Percentiles rank a stretch among this genome's conserved stretches.
Evolutionary conservation across 2,113 vertebrate species (phyloP).

Genomic region (Fregata magnificens): DNA sequence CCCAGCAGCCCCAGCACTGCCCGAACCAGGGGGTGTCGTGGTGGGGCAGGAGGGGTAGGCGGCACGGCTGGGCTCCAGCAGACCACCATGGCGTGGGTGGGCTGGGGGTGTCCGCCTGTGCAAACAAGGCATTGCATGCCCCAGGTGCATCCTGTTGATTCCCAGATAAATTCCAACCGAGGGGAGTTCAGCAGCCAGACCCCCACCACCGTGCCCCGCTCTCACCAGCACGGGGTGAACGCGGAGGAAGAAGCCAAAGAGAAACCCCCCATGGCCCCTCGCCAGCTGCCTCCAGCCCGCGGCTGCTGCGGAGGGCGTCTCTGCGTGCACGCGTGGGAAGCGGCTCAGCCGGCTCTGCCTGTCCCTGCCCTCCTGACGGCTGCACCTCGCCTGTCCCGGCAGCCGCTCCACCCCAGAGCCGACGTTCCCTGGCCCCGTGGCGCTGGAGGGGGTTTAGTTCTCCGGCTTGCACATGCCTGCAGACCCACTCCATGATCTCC

Average conservation of each 20-base stretch:
- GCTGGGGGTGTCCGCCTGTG: too few species aligned
- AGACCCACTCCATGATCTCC: accelerated
- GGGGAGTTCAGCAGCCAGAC: background rate
- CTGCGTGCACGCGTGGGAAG: background rate
- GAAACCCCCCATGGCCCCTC: accelerated
- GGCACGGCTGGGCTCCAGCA: background rate
- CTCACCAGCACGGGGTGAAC: accelerated
- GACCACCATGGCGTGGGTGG: background rate
- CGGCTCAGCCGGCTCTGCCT: conserved; percentile 27
- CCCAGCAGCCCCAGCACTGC: background rate
- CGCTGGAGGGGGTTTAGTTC: background rate
- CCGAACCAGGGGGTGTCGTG: accelerated
- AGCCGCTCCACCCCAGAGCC: background rate
- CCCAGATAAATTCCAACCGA: accelerated
- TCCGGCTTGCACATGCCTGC: accelerated
- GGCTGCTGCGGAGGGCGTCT: background rate
- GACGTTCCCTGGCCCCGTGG: background rate
- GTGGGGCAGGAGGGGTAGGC: background rate
- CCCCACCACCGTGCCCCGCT: accelerated
- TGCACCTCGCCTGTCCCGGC: background rate
- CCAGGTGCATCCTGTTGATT: background rate
- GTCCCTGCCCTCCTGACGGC: background rate
- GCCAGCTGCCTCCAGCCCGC: background rate
- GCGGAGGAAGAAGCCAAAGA: accelerated
- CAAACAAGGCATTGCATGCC: accelerated